Evolutionary conservation across 2,797 vertebrate species (phyloP).

Genomic region (Naso thynnoides): DNA sequence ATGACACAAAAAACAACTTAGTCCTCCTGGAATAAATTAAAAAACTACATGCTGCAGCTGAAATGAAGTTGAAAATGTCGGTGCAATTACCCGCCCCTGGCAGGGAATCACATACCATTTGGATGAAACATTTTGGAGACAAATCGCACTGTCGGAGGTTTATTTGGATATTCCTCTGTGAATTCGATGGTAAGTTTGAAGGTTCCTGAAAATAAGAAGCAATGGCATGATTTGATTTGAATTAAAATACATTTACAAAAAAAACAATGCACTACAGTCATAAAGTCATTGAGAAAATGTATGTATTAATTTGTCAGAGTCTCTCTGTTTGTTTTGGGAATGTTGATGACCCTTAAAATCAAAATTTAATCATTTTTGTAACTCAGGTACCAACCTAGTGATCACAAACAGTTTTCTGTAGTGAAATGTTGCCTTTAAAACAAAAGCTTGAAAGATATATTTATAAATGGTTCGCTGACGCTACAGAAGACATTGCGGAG

Average conservation of each 20-base stretch:
- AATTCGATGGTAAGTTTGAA: constrained; percentile 99
- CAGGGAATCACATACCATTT: constrained; percentile 88
- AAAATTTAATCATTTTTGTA: neutral
- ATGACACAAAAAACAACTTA: neutral
- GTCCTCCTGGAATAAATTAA: neutral
- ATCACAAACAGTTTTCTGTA: neutral
- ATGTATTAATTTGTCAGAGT: neutral
- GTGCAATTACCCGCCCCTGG: no score
- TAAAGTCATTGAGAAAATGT: neutral
- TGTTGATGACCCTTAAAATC: neutral
- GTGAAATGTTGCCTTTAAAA: neutral
- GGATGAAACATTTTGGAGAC: constrained; percentile 99
- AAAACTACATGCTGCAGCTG: neutral
- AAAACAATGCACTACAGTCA: neutral
- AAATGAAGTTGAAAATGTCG: neutral
- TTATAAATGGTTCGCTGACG: neutral
- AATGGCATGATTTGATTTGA: neutral
- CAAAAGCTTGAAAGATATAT: neutral
- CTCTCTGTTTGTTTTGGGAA: neutral
- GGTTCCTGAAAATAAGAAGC: constrained; percentile 87
- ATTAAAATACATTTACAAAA: neutral
- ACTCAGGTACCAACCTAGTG: neutral
- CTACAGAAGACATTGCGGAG: neutral
- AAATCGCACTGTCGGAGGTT: constrained; percentile 99
- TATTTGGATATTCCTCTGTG: constrained; percentile 99